Evolutionary conservation across 2,113 vertebrate genomes (phyloP), one percentile per base, ranked within the genome.

Genomic region (Semnornis frantzii): DNA sequence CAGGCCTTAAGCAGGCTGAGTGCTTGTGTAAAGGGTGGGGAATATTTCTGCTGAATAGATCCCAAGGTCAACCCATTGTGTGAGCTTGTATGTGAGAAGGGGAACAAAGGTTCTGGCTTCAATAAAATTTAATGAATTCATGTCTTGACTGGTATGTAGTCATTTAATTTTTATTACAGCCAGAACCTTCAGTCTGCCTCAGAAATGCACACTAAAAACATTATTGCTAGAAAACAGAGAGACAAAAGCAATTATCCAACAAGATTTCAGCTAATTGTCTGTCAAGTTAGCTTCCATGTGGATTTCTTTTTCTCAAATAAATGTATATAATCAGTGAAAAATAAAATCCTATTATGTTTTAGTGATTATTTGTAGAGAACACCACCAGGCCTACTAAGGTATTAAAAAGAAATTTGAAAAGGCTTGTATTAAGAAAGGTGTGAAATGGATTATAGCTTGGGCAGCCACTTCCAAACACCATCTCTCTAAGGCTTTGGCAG

Each of bases 11-110:
- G 78, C 81, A 93, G 75, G 50, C 81, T 83, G 68, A 91, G 85
- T 54, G 62, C 90, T 96, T 93, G 82, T 83, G 74, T 60, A 72
- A 82, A 91, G 85, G 95, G 93, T 94, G 94, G 91, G 80, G 91
- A 95, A 14, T 79, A 88, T 90, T 92, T 86, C 94, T 93, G 91
- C 94, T 93, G 93, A 95, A 94, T 39, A 82, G 89, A 90, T 87
- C 92, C 85, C 94, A 96, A 95, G 95, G 95, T 97, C 97, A 96
- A 93, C 24, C 85, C 83, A 92, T 93, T 96, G 95, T 95, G 74
- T 69, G 92, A 93, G 76, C 85, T 52, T 91, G 75, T 90, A 89
- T 84, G 81, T 92, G 90, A 94, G 85, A 95, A 93, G 78, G 39
- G 50, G 27, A 94, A 92, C 92, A 92, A 97, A 94, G 85, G 90